Evolutionary conservation across 2,113 vertebrate genomes (phyloP), one percentile per base, ranked within the genome.

Genomic region (Elaphurus davidianus): DNA sequence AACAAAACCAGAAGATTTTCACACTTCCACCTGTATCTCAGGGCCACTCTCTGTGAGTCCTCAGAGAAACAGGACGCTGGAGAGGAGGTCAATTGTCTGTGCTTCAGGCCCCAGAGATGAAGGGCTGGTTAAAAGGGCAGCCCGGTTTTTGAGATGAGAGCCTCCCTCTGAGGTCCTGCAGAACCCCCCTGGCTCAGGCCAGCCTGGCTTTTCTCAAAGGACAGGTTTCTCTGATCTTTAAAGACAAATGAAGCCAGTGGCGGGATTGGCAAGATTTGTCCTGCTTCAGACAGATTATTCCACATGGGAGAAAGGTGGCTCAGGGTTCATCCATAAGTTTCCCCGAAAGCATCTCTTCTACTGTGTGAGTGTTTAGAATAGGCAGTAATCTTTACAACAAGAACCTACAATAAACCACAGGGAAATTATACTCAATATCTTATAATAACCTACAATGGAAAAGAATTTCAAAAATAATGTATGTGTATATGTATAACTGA

Each of bases 181-280:
- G 96, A 91, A 83, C 1, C 64, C 57, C 19, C 45, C 57, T 23
- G 0, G 0, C 55, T 79, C 50, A 0, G 13, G 62, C 55, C 96
- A 97, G 97, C 97, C 97, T 98, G 96, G 87, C 90, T 97, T 97
- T 98, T 95, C 93, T 97, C 96, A 96, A 92, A 91, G 74, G 93
- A 90, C 19, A 19, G 47, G 28, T 82, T 64, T 91, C 94, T 98
- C 94, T 96, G 97, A 98, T 97, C 91, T 98, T 84, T 64, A 28
- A 94, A 94, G 97, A 96, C 62, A 25, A 71, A 97, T 94, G 90
- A 95, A 92, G 79, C 71, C 64, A 15, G 30, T 17, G 76, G 28
- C 10, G 47, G 50, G 55, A 43, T 28, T 60, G 92, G 81, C 19
- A 90, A 67, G 62, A n/a, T 84, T 81, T 92, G 92, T 62, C 74